Percentiles rank a stretch among this genome's conserved stretches.
Conservation (phyloP, 2,113 vertebrate genomes). For the Triplophysa dalaica region DNA sequence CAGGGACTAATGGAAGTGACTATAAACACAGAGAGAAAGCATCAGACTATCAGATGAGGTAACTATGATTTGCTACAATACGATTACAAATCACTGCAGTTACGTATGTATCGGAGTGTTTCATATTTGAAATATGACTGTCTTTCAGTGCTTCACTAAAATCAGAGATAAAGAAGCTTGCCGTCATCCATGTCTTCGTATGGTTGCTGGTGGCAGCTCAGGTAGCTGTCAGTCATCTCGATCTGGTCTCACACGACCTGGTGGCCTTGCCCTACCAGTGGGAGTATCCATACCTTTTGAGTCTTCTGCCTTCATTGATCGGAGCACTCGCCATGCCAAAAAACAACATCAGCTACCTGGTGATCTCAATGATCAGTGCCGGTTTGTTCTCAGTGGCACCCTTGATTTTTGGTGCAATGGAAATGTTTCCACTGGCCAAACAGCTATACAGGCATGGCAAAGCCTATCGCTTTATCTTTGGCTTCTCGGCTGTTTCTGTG, state of each 20-base stretch:
- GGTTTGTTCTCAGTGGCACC: conserved; percentile 94
- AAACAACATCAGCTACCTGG: conserved; percentile 98
- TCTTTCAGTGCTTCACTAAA: conserved; percentile 84
- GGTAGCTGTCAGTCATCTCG: conserved; percentile 82
- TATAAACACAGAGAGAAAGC: conserved; percentile 83
- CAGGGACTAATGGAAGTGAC: conserved; percentile 83
- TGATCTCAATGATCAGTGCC: conserved; percentile 94
- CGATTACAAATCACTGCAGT: not conserved
- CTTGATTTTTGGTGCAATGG: conserved; percentile 95
- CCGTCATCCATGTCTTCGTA: conserved; percentile 83
- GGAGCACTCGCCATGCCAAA: conserved; percentile 90
- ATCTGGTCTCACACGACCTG: conserved; percentile 84
- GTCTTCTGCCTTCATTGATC: conserved; percentile 68
- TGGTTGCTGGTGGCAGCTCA: conserved; percentile 90
- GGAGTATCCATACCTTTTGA: conserved; percentile 94
- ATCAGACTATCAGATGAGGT: conserved; percentile 92
- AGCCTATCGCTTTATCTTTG: conserved; percentile 94
- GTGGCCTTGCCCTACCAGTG: conserved; percentile 95
- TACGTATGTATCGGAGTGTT: not conserved
- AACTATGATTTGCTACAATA: conserved; percentile 23
- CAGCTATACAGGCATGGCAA: conserved; percentile 97
- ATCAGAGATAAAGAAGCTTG: conserved; percentile 90
- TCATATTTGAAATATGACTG: conserved; percentile 25
- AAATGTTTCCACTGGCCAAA: conserved; percentile 96
- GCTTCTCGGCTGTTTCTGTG: conserved; percentile 88